These are phyloP conservation scores for Malurus leucopterus DNA, from an alignment of 2,797 vertebrate species.

Conservation along the genomic window DNA sequence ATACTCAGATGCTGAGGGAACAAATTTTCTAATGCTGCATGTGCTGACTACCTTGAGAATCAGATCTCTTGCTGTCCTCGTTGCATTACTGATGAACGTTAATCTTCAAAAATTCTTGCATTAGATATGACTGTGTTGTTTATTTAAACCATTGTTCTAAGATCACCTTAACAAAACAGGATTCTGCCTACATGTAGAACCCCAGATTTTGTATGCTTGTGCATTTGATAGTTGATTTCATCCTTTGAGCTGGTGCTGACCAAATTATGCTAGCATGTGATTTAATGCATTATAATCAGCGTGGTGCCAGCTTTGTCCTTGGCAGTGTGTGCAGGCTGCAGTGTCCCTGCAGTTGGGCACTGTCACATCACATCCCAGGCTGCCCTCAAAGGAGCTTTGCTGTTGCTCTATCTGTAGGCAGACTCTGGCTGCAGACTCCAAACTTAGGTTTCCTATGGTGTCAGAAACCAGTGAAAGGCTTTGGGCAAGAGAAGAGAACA, in stretches of 20 bases:
- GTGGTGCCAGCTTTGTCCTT: slow-evolving; percentile 10
- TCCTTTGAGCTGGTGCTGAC: background rate
- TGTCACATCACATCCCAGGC: background rate
- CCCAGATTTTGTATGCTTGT: background rate
- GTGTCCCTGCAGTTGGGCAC: background rate
- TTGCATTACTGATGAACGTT: background rate
- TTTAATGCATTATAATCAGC: background rate
- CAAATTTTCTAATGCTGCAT: background rate
- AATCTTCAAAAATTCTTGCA: background rate
- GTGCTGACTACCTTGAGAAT: background rate
- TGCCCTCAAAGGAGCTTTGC: background rate
- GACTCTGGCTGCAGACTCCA: background rate
- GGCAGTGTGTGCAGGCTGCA: background rate
- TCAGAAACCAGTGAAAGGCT: background rate
- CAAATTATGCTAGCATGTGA: background rate
- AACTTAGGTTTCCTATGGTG: slow-evolving; percentile 7
- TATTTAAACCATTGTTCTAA: background rate
- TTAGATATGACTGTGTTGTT: background rate
- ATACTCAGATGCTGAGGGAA: background rate
- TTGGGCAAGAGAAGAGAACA: background rate
- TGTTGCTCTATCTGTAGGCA: background rate
- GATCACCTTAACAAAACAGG: background rate
- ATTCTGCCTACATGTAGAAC: background rate
- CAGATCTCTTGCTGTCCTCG: background rate
- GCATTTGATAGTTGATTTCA: background rate